Base-by-base conservation (phyloP, 2,797 vertebrate genomes). In the Chloroceryle amazona region DNA sequence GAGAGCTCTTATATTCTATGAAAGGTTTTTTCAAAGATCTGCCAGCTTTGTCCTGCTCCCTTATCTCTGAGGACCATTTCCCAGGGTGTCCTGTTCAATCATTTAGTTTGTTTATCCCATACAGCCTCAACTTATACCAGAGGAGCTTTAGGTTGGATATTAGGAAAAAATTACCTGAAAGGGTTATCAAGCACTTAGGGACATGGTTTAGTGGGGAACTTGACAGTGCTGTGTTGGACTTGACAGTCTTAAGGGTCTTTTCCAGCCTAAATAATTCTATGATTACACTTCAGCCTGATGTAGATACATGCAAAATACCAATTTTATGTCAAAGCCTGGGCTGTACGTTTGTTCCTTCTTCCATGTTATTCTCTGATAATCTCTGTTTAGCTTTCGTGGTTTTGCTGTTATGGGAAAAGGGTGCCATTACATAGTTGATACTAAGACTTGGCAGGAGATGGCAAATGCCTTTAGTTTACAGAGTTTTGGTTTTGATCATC, bases 241-340 rank as follows among this genome's bases (percentile, higher is more conserved):
- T 0, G 0, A 4, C 7, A 3, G 39, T 67, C 16, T n/a, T 20
- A 13, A 55, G 68, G 13, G 11, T 61, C 7, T 60, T 78, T 46
- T 72, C 29, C 39, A 63, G 4, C 10, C 6, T 41, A 3, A 54
- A 15, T 41, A 17, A 11, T 39, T 54, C 11, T 35, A 3, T 75
- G 6, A 21, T 89, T 65, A 28, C 83, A 60, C 17, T 60, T 93
- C 31, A 42, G 16, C 10, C 47, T 55, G 6, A 21, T 68, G 14
- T 16, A 68, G 23, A 12, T 41, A 33, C 0, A 0, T 52, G n/a
- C 33, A 63, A 75, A 90, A 42, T 39, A 75, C 0, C 21, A 26
- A 5, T 42, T 70, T 73, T 29, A 23, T 2, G 3, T 55, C 9
- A 28, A 70, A 47, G 11, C 10, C n/a, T 46, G 10, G 12, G 17